Evolutionary conservation across 2,797 vertebrate species (phyloP), one percentile per base, ranked within the genome.

Genomic region (Pangasius djambal): DNA sequence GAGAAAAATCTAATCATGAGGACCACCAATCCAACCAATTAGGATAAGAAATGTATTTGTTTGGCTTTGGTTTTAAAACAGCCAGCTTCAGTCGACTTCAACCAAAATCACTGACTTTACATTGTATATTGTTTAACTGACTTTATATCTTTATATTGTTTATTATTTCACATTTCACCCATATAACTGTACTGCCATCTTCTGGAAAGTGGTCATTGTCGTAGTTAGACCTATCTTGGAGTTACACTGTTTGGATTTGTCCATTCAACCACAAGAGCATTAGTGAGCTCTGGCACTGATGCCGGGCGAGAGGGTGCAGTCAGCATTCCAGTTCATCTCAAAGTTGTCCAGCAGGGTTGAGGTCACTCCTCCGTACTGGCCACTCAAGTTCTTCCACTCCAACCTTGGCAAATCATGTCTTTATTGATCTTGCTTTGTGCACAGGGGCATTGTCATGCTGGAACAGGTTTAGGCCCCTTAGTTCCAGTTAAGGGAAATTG

Each of bases 131-230:
- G 37, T 82, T 28, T 83, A 48, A 48, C 44, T 48, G 44, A 9
- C 44, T 48, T 48, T 48, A 48, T 48, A 48, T 48, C 28, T 79
- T 79, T 79, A 52, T 55, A 79, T 79, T 52, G n/a, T 81, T 59
- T 59, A 57, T 31, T 81, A 37, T 82, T 61, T 83, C 2, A 28
- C 10, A 44, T 83, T 83, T 63, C 18, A 65, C 15, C 7, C 25
- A 4, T 65, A 44, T 63, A 57, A 10, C 55, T 40, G 8, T 55
- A 74, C 65, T 74, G 65, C 86, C 83, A 85, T 72, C 83, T 86
- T 88, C 34, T 83, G 77, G 44, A 74, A 78, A n/a, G 57, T 63
- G 59, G 57, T 83, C 37, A 63, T 37, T 83, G 37, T 44, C 22
- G 16, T 61, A 28, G 10, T 83, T 28, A 25, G 6, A 63, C 34